Conservation (phyloP, 30 jellyfish, hydroid and myxozoan genomes). For the Hydractinia echinata region DNA sequence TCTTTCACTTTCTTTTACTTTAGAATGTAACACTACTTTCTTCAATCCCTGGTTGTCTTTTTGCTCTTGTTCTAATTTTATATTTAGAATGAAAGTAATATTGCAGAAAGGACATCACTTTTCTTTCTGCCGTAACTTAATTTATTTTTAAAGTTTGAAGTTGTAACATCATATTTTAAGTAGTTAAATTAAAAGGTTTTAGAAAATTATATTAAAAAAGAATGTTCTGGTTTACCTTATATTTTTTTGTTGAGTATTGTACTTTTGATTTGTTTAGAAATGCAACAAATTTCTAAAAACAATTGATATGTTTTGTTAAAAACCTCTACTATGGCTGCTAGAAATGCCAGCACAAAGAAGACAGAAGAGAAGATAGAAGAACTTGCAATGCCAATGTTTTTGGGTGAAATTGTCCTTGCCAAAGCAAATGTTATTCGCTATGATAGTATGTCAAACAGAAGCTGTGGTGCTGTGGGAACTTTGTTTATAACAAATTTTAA, state of each 20-base stretch:
- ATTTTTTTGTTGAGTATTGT: neutral
- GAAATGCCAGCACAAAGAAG: neutral
- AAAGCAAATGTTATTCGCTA: slow-evolving; percentile 58
- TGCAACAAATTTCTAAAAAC: neutral
- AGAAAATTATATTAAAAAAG: neutral
- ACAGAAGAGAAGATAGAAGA: neutral
- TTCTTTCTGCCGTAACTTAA: neutral
- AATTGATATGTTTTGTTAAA: neutral
- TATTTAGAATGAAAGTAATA: no score
- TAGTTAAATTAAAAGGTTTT: neutral
- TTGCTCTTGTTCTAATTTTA: no score
- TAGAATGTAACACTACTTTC: no score
- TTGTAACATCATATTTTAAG: neutral
- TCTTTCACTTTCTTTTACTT: no score
- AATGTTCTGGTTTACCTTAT: neutral
- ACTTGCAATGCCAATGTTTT: slow-evolving; percentile 3
- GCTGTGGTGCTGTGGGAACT: slow-evolving; percentile 82
- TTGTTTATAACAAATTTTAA: slow-evolving; percentile 74
- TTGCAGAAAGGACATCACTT: no score
- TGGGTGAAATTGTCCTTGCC: slow-evolving; percentile 81
- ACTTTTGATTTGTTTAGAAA: neutral
- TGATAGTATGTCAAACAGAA: slow-evolving; percentile 69
- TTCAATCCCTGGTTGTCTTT: no score
- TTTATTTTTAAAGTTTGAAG: neutral
- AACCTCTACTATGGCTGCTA: slow-evolving; percentile 29